Base-by-base conservation (phyloP, 35 echinoderm and acorn worm genomes). In the Eucidaris tribuloides region DNA sequence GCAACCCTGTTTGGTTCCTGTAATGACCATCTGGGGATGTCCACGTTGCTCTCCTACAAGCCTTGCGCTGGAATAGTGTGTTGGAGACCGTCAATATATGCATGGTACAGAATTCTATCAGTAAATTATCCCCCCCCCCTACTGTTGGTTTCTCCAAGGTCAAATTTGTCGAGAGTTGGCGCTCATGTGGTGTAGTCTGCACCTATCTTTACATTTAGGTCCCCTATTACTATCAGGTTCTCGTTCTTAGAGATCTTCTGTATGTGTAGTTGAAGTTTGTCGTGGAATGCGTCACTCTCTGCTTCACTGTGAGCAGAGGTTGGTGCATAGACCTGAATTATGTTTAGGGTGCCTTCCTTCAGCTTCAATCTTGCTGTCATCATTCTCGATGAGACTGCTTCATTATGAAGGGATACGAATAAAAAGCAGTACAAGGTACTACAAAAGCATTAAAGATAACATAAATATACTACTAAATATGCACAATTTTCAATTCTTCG, bases 281-380 rank as follows among this genome's bases (percentile, higher is more conserved):
- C 72, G 46, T 78, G 46, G 11, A 78, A 78, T 18, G 36, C 43
- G 28, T 45, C 36, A 29, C 6, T 17, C 9, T 45, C 36, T 9
- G 36, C 36, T 29, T 43, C 72, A 45, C 72, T 78, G 18, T 76
- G 38, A 19, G 34, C 27, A 45, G 36, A 78, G 13, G 40, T 78
- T 78, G 72, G 72, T 2, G 72, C 37, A 78, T 78, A 78, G 3
- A 4, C 72, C 46, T 45, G 72, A n/a, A n/a, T n/a, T n/a, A n/a
- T n/a, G n/a, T n/a, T n/a, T n/a, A n/a, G n/a, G n/a, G n/a, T n/a
- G n/a, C n/a, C n/a, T n/a, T n/a, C n/a, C n/a, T n/a, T n/a, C n/a
- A n/a, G n/a, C n/a, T n/a, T n/a, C n/a, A n/a, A n/a, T n/a, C n/a
- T n/a, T n/a, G n/a, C n/a, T n/a, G n/a, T n/a, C n/a, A n/a, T n/a